Evolutionary conservation across 2,797 vertebrate species (phyloP), one percentile per base, ranked within the genome.

Genomic region (Rhinogobio ventralis): DNA sequence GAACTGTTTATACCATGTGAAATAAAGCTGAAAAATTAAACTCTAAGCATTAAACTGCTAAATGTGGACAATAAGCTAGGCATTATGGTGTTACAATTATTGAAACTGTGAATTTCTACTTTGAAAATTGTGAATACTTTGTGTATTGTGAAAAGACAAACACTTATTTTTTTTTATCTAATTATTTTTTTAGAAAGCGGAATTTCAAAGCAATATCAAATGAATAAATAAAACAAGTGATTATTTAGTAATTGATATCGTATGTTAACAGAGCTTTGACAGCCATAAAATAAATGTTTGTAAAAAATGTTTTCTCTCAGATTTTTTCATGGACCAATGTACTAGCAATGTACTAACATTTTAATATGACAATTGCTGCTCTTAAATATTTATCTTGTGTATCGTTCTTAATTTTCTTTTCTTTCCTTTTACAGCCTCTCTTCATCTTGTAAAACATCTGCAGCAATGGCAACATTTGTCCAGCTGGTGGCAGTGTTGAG

Each of bases 401-500:
- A 79, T 17, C 2, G 62, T 11, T 36, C 30, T 30, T 20, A 9
- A 33, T n/a, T 49, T 62, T 60, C 5, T 20, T 46, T 3, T 51
- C 28, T 53, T 71, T 11, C n/a, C 14, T 46, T 42, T 20, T 33
- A 20, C 30, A 53, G 60, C 7, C 30, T 67, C 10, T 42, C 49
- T 39, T 51, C 62, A 68, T 73, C 17, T 68, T 51, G 23, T 23
- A 46, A 19, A 87, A 33, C 1, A 33, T 64, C 69, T 76, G n/a
- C 64, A 83, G 79, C 79, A 89, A 90, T 90, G 81, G 78, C 73
- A 49, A 17, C 17, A 23, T 6, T 0, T 6, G 7, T 76, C 87
- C 94, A 87, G 66, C 72, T 90, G 94, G 86, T 85, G 92, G 91
- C 91, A 87, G 89, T 88, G 74, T 91, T 94, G 93, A 39, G 84